Conservation (phyloP, 2,113 vertebrate genomes). For the Syngnathus scovelli region DNA sequence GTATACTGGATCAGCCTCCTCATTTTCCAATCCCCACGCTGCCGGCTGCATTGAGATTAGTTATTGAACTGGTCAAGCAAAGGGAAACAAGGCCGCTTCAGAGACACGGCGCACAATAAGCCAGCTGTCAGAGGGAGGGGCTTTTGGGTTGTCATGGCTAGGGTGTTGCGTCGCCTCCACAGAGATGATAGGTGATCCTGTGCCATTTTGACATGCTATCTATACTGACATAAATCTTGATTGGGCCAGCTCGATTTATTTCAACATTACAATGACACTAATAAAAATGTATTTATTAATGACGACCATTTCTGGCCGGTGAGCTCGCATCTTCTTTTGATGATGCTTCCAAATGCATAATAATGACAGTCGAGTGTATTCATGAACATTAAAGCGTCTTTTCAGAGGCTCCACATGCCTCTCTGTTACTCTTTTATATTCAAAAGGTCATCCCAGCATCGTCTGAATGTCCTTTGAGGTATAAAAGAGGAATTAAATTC, state of each 20-base stretch:
- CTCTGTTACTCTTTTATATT: constrained; percentile 46
- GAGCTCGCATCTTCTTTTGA: background rate
- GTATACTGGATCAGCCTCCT: constrained; percentile 24
- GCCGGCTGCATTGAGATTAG: constrained; percentile 66
- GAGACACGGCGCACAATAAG: constrained; percentile 58
- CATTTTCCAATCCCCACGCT: constrained; percentile 51
- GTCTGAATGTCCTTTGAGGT: constrained; percentile 22
- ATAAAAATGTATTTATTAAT: background rate
- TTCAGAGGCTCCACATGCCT: constrained; percentile 25
- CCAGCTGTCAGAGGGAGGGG: constrained; percentile 68
- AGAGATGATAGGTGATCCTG: constrained; percentile 36
- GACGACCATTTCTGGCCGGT: background rate
- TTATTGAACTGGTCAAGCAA: constrained; percentile 67
- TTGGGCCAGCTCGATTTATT: constrained; percentile 18
- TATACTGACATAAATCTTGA: constrained; percentile 48
- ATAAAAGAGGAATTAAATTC: background rate
- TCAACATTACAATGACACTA: background rate
- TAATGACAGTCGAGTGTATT: constrained; percentile 9
- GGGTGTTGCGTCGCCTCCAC: constrained; percentile 42
- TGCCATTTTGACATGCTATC: constrained; percentile 25
- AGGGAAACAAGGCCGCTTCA: constrained; percentile 62
- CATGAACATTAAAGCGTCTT: constrained; percentile 2
- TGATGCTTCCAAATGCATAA: constrained; percentile 1
- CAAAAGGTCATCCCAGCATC: constrained; percentile 16
- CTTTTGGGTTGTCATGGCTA: constrained; percentile 53